A percentile compares a stretch with the other conserved stretches of the same genome.
These are phyloP conservation scores for Suncus etruscus DNA, from an alignment of 2,113 vertebrate genomes.

Conservation along the genomic window DNA sequence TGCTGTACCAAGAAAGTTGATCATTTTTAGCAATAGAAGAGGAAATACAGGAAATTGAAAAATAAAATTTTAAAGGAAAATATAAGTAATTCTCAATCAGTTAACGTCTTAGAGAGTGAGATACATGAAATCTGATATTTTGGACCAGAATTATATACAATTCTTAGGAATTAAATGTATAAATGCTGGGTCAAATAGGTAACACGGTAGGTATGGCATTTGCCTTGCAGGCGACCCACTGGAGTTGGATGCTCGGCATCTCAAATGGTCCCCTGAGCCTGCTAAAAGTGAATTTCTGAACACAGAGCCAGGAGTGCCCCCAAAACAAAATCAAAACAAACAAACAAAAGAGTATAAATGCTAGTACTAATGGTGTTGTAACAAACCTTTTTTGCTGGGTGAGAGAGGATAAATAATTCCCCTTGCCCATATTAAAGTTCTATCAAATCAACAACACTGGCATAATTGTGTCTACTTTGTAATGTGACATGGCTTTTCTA, in stretches of 20 bases:
- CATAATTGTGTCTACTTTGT: neutral
- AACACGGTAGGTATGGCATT: no score
- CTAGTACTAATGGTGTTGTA: neutral
- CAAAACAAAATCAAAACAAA: no score
- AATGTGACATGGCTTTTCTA: conserved; percentile 60
- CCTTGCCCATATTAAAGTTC: neutral
- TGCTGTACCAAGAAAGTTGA: neutral
- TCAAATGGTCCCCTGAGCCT: no score
- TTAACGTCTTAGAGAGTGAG: neutral
- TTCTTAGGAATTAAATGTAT: no score
- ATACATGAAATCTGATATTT: neutral
- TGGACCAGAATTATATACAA: conserved; percentile 2
- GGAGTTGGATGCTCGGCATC: no score
- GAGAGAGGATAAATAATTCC: neutral
- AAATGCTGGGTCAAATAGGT: no score
- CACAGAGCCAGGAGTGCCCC: no score
- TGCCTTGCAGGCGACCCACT: no score
- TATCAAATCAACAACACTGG: neutral
- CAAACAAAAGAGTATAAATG: neutral
- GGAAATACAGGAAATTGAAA: neutral
- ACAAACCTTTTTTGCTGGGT: neutral
- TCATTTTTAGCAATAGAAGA: conserved; percentile 7
- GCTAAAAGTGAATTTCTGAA: no score
- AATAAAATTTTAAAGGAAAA: neutral
- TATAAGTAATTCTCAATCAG: neutral